A percentile compares a stretch with the other conserved stretches of the same genome.
Evolutionary conservation across 2,113 vertebrate genomes (phyloP).

Genomic region (Pomatorhinus ruficollis): DNA sequence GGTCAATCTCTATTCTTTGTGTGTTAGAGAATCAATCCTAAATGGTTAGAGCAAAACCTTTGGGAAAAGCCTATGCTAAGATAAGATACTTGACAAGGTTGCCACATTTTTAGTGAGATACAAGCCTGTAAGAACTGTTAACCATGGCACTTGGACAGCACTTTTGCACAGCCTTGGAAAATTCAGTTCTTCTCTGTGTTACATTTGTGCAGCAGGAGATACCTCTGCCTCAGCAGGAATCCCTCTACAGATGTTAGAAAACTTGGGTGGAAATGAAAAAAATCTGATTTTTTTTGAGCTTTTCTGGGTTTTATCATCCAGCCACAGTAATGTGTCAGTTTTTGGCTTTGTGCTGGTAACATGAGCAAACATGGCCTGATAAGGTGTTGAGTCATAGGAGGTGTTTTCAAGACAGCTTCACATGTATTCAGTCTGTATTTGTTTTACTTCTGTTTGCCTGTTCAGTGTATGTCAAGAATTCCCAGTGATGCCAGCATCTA

Average conservation of each 20-base stretch:
- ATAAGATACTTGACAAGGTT: background rate
- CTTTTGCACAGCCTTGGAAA: background rate
- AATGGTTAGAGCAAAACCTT: background rate
- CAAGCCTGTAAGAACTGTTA: background rate
- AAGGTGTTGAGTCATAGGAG: background rate
- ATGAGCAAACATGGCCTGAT: background rate
- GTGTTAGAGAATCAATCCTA: background rate
- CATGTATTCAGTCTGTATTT: background rate
- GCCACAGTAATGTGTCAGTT: fast-evolving
- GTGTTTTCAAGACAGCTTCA: background rate
- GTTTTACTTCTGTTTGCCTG: background rate
- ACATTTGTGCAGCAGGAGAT: background rate
- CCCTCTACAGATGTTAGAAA: background rate
- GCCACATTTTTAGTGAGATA: background rate
- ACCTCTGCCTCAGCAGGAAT: background rate
- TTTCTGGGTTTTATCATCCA: background rate
- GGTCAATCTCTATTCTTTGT: background rate
- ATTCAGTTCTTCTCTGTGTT: background rate
- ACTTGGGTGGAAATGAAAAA: background rate
- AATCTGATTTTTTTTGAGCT: background rate
- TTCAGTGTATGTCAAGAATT: background rate
- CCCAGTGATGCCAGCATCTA: background rate
- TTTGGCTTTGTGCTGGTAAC: background rate
- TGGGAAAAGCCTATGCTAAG: background rate
- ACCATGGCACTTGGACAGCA: background rate